Percentiles rank a stretch among this genome's conserved stretches.
Conservation (phyloP, 2,113 vertebrate species). For the Rynchops niger region DNA sequence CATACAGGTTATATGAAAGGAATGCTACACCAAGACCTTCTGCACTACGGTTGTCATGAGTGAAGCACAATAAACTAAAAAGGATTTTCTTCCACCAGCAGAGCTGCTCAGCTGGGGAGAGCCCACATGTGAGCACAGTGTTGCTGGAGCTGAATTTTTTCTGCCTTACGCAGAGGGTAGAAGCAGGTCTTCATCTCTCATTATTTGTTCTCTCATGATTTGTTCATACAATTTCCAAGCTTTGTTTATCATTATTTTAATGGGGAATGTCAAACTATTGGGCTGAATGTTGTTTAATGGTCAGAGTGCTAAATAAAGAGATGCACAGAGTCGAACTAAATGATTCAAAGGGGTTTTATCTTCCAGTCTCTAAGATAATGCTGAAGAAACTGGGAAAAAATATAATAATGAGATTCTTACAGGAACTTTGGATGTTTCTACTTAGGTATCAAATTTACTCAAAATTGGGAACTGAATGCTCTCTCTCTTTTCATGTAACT, state of each 20-base stretch:
- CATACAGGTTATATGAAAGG: neutral
- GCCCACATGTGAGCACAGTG: neutral
- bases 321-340: neutral
- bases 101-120: neutral
- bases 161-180: neutral
- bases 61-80: neutral
- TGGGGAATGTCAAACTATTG: neutral
- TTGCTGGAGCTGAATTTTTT: neutral
- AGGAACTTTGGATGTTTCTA: neutral
- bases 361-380: neutral
- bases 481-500: neutral
- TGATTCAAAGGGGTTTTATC: neutral
- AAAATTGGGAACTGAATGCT: neutral
- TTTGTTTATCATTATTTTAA: neutral
- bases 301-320: neutral
- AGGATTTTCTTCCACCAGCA: neutral
- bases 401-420: neutral
- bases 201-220: conserved; percentile 8
- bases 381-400: neutral
- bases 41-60: neutral
- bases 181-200: neutral
- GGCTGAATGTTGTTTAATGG: neutral
- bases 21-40: neutral
- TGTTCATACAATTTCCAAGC: neutral
- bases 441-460: neutral